Evolutionary conservation across 2,888 invertebrate genomes (phyloP), one percentile per base, ranked within the genome.

Genomic region (Nomada fucata): DNA sequence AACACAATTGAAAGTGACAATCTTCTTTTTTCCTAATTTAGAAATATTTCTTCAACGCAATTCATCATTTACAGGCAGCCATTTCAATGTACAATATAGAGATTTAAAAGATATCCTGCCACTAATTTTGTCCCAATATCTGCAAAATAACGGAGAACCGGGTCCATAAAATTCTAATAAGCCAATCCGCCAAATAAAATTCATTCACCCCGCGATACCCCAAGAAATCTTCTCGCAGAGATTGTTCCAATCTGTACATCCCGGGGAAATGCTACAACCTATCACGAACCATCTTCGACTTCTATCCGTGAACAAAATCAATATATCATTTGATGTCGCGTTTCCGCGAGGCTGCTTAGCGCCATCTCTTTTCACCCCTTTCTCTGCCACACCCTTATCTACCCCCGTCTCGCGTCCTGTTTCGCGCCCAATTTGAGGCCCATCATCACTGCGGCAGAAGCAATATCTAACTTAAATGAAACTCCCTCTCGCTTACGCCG

Each of bases 381-480:
- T 47, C 57, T 52, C 61, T 65, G 44, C 74, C 76, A 67, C 82
- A 68, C 53, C 73, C 84, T 81, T 73, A 57, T 79, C 77, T 85
- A 86, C 88, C 78, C 88, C 90, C 90, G 89, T 88, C 59, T 87
- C 87, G 88, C 88, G 90, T 91, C 91, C 91, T 89, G 92, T 93
- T 93, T 92, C 91, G 93, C 93, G 92, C 93, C 93, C 93, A 94
- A 94, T 94, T 94, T 94, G 93, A 92, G 91, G 92, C 92, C 93
- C 93, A 94, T 94, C 94, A 93, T 94, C 92, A 91, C 92, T 90
- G 92, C 93, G 93, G 93, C 93, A 93, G 94, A 94, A 94, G 93
- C 94, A 94, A 94, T 94, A 94, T 93, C 93, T 92, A 93, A 93
- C 92, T 93, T 93, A 92, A 93, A 93, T 93, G 93, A 93, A 93